Percentiles rank a stretch among this genome's conserved stretches.
Evolutionary conservation across 1,140 invertebrate genomes (phyloP).

Genomic region (Zaprionus davidi): DNA sequence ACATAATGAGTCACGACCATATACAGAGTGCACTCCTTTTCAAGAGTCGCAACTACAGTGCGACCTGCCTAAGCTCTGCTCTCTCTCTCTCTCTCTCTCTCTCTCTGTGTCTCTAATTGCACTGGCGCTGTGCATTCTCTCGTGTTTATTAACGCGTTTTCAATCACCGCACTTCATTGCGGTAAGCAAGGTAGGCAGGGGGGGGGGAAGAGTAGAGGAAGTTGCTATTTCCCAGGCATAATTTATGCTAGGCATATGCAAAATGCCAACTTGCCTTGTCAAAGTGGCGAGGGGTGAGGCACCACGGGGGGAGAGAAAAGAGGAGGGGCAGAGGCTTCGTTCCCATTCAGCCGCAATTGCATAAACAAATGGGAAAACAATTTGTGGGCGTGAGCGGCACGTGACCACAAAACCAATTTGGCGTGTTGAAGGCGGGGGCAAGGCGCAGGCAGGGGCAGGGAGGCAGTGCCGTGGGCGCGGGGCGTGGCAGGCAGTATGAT

Average conservation of each 20-base stretch:
- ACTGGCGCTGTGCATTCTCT: conserved; percentile 4
- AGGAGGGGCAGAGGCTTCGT: too few relatives aligned
- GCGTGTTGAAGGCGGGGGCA: conserved; percentile 29
- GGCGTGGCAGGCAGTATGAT: not conserved
- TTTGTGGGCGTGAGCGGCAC: conserved; percentile 79
- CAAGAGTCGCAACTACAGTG: conserved; percentile 3
- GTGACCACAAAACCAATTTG: conserved; percentile 82
- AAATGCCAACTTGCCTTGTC: conserved; percentile 53
- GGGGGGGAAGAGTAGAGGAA: not conserved
- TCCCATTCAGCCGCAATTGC: conserved; percentile 41
- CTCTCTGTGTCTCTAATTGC: not conserved
- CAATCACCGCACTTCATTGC: conserved; percentile 47
- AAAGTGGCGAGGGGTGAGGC: not conserved
- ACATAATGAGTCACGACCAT: not conserved
- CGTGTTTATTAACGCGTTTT: conserved; percentile 25
- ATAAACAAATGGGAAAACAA: conserved; percentile 82
- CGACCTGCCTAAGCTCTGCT: not conserved
- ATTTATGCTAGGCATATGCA: conserved; percentile 70
- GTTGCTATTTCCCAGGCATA: conserved; percentile 41
- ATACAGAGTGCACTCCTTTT: not conserved
- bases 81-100: too few relatives aligned
- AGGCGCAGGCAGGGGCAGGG: not conserved
- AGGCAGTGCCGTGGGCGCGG: not conserved
- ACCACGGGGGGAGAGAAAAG: too few relatives aligned
- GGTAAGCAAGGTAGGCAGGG: conserved; percentile 2